Conservation (phyloP, 2,888 invertebrate species). For the Beris chalybata region DNA sequence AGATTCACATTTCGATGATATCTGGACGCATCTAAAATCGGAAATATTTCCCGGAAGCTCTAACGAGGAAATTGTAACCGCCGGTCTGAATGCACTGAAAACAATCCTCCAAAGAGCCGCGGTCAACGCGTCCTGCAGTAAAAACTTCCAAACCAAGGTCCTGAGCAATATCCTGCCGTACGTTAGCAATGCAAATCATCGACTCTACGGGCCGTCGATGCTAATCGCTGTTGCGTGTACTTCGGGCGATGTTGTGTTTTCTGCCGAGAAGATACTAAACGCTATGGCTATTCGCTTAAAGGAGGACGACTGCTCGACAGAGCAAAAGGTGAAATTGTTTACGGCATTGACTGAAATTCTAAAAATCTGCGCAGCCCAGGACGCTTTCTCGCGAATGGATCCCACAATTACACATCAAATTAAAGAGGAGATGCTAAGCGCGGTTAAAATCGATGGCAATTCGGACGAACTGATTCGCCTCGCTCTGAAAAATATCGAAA, state of each 20-base stretch:
- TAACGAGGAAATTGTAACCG: constrained; percentile 59
- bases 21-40: constrained; percentile 65
- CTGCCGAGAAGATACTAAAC: constrained; percentile 50
- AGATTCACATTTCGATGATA: constrained; percentile 60
- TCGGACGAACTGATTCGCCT: constrained; percentile 58
- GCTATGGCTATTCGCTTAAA: constrained; percentile 48
- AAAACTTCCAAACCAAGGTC: constrained; percentile 50
- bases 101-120: constrained; percentile 47
- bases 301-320: constrained; percentile 37
- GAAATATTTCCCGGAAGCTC: constrained; percentile 63
- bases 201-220: constrained; percentile 50
- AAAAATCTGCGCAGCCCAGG: constrained; percentile 42
- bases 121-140: constrained; percentile 43
- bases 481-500: constrained; percentile 59
- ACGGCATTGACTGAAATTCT: constrained; percentile 48
- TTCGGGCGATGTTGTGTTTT: constrained; percentile 48
- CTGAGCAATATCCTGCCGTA: constrained; percentile 50
- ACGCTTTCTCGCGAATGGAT: constrained; percentile 36
- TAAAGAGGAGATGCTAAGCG: constrained; percentile 31
- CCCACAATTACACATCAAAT: constrained; percentile 19
- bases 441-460: constrained; percentile 24
- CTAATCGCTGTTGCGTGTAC: constrained; percentile 52
- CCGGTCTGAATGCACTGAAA: constrained; percentile 46
- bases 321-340: constrained; percentile 47
- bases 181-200: constrained; percentile 51